A percentile compares a stretch with the other conserved stretches of the same genome.
Conservation (phyloP, 1,140 invertebrate genomes). For the Phymastichus coffea region DNA sequence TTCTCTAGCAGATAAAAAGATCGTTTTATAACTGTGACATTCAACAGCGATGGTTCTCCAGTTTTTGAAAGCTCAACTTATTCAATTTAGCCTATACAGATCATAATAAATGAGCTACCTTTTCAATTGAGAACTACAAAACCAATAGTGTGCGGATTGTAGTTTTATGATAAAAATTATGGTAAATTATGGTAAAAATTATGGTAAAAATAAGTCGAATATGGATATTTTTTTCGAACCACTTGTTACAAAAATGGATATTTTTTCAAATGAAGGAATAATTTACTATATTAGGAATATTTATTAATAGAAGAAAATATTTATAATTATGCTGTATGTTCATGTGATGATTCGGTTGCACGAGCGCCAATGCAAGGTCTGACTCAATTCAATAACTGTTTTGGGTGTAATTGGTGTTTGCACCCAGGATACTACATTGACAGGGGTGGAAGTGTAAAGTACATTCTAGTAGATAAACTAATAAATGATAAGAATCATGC, state of each 20-base stretch:
- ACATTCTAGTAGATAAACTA: not conserved
- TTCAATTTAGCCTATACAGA: constrained; percentile 24
- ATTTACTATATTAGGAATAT: constrained; percentile 1
- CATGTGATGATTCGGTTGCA: no score
- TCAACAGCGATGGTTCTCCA: constrained; percentile 23
- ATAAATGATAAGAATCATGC: not conserved
- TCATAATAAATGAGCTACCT: constrained; percentile 28
- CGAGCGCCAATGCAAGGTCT: no score
- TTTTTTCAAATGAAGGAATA: not conserved
- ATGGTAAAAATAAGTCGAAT: constrained; percentile 22
- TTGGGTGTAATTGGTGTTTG: constrained; percentile 1
- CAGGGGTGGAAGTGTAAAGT: not conserved
- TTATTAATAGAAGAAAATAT: not conserved
- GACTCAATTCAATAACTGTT: no score
- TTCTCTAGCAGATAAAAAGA: constrained; percentile 9
- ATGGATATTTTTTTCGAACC: constrained; percentile 20
- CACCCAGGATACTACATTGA: not conserved
- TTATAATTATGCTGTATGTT: not conserved
- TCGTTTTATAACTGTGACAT: constrained; percentile 4
- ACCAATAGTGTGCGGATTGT: constrained; percentile 18
- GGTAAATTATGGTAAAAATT: no score
- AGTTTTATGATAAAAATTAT: no score
- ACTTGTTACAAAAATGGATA: constrained; percentile 20
- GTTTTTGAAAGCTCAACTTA: constrained; percentile 19
- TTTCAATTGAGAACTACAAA: no score